Conservation (phyloP, 2,113 vertebrate genomes). For the Illadopsis cleaveri region DNA sequence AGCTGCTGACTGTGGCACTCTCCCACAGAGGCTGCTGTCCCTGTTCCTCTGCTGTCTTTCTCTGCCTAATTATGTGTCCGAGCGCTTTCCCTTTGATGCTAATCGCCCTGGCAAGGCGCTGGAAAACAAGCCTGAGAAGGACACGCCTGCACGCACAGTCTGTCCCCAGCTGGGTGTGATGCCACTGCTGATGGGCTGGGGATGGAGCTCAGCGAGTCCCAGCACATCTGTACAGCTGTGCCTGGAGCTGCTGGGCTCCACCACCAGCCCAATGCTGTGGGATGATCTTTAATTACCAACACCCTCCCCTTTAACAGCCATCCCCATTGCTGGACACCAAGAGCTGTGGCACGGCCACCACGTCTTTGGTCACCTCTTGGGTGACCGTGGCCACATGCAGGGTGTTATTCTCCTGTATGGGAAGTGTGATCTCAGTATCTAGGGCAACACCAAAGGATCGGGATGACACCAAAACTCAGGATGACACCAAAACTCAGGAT, state of each 20-base stretch:
- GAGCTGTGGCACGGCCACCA: not conserved
- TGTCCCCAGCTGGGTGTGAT: not conserved
- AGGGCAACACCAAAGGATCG: not conserved
- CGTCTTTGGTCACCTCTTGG: not conserved
- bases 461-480: not conserved
- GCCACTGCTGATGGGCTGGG: not conserved
- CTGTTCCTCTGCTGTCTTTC: conserved; percentile 12
- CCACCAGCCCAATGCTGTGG: not conserved
- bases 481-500: not conserved
- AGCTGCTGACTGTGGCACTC: conserved; percentile 1
- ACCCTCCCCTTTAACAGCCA: not conserved
- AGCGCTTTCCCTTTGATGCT: conserved; percentile 40
- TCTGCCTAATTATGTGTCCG: conserved; percentile 38
- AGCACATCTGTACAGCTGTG: not conserved
- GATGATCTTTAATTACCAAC: not conserved
- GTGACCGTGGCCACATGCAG: not conserved
- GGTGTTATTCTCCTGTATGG: not conserved
- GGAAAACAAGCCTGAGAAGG: not conserved
- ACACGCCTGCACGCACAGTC: not conserved
- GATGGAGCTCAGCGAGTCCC: not conserved
- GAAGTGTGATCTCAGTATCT: not conserved
- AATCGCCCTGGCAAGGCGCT: not conserved
- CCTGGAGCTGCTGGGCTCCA: not conserved
- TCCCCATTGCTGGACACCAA: not conserved
- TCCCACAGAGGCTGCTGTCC: not conserved